These are phyloP conservation scores for Lutraria lutraria DNA, from an alignment of 2,888 invertebrate genomes.

Conservation along the genomic window DNA sequence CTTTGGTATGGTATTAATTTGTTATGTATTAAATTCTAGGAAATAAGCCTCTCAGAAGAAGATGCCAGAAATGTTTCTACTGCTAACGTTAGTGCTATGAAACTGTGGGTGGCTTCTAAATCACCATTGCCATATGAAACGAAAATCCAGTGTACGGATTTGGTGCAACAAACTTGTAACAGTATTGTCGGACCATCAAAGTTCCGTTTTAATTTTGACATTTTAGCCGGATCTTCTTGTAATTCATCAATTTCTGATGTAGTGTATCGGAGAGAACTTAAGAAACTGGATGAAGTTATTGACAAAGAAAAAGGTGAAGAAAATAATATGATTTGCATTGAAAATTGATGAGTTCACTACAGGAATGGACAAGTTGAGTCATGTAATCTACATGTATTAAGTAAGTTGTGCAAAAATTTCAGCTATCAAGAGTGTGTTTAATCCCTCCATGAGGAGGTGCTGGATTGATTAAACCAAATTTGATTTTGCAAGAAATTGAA, in stretches of 20 bases:
- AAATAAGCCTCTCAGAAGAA: not conserved
- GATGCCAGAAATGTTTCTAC: not conserved
- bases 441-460: too few relatives aligned
- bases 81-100: conserved; percentile 7
- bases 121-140: conserved; percentile 13
- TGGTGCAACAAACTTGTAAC: conserved; percentile 56
- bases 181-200: conserved; percentile 66
- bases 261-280: conserved; percentile 25
- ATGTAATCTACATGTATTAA: too few relatives aligned
- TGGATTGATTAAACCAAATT: too few relatives aligned
- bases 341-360: not conserved
- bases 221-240: conserved; percentile 69
- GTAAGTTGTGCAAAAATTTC: too few relatives aligned
- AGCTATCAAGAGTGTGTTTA: too few relatives aligned
- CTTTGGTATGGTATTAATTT: not conserved
- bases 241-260: not conserved
- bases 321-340: not conserved
- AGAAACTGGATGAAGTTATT: conserved; percentile 30
- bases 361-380: too few relatives aligned
- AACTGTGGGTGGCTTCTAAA: not conserved
- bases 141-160: conserved; percentile 42
- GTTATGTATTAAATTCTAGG: conserved; percentile 12
- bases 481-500: too few relatives aligned
- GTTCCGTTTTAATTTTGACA: conserved; percentile 72
- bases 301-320: conserved; percentile 17